Conservation (phyloP, 1,140 invertebrate species). For the Paraescarpia echinospica region DNA sequence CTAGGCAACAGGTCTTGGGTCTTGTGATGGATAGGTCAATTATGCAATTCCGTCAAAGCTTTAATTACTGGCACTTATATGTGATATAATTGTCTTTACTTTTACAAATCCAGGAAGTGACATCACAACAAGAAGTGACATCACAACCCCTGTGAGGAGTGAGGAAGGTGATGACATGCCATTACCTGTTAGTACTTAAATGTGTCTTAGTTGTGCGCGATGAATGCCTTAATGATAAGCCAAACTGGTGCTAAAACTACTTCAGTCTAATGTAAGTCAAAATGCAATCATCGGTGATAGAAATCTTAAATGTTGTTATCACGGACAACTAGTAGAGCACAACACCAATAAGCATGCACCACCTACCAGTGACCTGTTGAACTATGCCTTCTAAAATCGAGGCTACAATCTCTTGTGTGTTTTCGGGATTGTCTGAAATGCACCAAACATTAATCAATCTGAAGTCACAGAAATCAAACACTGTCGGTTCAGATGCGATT, state of each 20-base stretch:
- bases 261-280: background rate
- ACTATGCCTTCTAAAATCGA: conserved; percentile 5
- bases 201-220: background rate
- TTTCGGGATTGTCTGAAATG: background rate
- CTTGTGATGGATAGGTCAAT: too few relatives aligned
- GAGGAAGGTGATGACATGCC: background rate
- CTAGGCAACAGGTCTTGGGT: too few relatives aligned
- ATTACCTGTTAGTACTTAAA: background rate
- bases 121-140: background rate
- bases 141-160: background rate
- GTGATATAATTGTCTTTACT: background rate
- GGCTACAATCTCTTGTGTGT: background rate
- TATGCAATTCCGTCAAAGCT: background rate
- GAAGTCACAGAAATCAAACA: background rate
- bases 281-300: background rate
- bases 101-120: background rate
- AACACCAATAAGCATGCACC: background rate
- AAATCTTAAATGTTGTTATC: background rate
- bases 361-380: background rate
- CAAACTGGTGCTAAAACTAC: background rate
- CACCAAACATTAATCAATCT: background rate
- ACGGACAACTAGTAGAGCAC: background rate
- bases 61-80: background rate
- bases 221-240: background rate
- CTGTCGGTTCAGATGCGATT: background rate